Percentiles rank a stretch among this genome's conserved stretches.
Evolutionary conservation across 2,113 vertebrate genomes (phyloP).

Genomic region (Eudorcas thomsonii): DNA sequence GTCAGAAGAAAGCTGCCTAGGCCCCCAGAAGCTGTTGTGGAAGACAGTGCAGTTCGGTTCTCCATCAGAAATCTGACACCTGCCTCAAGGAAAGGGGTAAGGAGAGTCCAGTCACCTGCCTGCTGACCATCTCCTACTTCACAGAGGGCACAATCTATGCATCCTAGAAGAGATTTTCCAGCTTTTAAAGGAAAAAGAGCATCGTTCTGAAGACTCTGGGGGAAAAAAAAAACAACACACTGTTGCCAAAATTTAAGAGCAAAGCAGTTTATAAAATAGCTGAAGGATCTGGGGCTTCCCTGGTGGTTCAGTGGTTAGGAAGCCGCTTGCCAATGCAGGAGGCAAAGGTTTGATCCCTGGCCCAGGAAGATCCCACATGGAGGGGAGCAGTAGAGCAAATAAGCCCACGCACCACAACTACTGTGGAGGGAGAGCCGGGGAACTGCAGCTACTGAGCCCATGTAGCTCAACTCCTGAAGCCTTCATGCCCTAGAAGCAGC

Average conservation of each 20-base stretch:
- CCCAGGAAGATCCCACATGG: neutral
- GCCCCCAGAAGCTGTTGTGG: neutral
- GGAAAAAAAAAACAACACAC: neutral
- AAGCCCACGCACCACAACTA: neutral
- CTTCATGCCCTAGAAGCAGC: neutral
- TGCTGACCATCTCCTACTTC: neutral
- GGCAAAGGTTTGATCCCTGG: neutral
- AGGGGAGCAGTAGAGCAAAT: neutral
- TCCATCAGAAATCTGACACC: neutral
- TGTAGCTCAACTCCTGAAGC: neutral
- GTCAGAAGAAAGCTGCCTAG: neutral
- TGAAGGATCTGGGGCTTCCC: neutral
- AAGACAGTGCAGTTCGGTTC: neutral
- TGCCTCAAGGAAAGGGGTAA: neutral
- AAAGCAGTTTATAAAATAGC: neutral
- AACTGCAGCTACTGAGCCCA: neutral
- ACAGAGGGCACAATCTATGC: neutral
- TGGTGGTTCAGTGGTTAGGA: neutral
- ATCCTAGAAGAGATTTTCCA: neutral
- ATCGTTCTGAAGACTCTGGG: neutral
- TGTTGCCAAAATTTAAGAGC: neutral
- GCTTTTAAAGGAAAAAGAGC: neutral
- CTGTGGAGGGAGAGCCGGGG: neutral
- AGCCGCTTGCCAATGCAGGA: neutral
- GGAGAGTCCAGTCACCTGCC: neutral